These are phyloP conservation scores for Leucoraja ocellata DNA, from an alignment of 2,797 vertebrate species.

Conservation along the genomic window DNA sequence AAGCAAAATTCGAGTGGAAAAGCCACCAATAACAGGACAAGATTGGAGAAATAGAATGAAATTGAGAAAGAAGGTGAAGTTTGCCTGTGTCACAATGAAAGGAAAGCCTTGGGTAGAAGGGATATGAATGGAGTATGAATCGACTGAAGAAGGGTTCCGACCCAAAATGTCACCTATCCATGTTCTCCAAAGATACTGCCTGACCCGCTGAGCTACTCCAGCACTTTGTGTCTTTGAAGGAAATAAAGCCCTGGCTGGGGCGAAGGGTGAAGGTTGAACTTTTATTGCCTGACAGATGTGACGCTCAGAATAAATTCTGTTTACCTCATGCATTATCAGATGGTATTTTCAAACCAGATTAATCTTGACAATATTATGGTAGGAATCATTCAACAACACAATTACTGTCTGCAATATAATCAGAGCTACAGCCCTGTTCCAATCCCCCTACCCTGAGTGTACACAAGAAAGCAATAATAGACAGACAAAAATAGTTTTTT, in stretches of 20 bases:
- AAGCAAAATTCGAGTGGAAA: too few relatives aligned
- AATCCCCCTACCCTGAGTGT: not conserved
- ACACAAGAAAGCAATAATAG: slow-evolving; percentile 2
- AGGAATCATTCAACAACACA: not conserved
- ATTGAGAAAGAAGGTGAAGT: too few relatives aligned
- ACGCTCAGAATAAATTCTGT: slow-evolving; percentile 4
- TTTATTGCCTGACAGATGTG: not conserved
- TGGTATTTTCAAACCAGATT: not conserved
- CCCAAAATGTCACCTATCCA: too few relatives aligned
- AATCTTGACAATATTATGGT: not conserved
- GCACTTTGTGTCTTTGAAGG: too few relatives aligned
- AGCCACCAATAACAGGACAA: not conserved
- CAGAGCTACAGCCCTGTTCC: not conserved
- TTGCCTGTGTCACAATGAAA: not conserved
- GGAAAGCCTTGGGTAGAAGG: not conserved
- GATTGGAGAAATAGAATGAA: too few relatives aligned
- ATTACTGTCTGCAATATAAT: not conserved
- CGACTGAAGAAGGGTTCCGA: too few relatives aligned
- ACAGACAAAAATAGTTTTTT: not conserved
- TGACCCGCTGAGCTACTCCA: too few relatives aligned
- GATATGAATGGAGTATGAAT: not conserved
- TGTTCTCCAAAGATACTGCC: too few relatives aligned
- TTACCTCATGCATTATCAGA: not conserved
- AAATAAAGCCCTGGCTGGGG: too few relatives aligned
- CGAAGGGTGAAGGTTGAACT: too few relatives aligned